Base-by-base conservation (phyloP, 1,140 invertebrate species). In the Atta cephalotes region DNA sequence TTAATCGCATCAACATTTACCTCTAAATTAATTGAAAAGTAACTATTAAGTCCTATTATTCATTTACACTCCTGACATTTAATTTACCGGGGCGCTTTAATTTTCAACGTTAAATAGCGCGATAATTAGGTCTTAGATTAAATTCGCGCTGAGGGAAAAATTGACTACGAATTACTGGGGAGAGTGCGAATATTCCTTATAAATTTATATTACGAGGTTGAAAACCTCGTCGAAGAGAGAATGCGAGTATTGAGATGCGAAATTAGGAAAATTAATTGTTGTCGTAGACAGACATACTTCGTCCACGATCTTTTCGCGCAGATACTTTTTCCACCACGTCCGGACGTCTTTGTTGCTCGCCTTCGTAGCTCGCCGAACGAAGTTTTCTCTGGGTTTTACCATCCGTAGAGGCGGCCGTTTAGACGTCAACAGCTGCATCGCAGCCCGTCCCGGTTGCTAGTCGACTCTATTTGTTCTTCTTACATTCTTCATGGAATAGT, bases 401-500 rank as follows among this genome's bases (percentile, higher is more conserved):
- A 31, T 88, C 86, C 60, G 53, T 86, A 80, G 77, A 66, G 84
- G 62, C 90, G 91, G 88, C 89, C 88, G 92, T 92, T 92, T 76
- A 90, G 89, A 85, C 79, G 85, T 90, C 91, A 90, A 93, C 94
- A 94, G 94, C 93, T 95, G 94, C 90, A 77, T 70, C 80, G 85
- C 93, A 94, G 92, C 88, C 92, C 72, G 86, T 71, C 81, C 85
- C 86, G 66, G 53, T 85, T 89, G 87, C 68, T 58, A 81, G 86
- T 89, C 80, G 66, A 49, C 87, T 92, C 91, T 86, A 91, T 93
- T 95, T 93, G 93, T 92, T 95, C 91, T 74, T 94, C 77, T 94
- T 88, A 89, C 93, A 95, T 95, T 94, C 94, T 91, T 92, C 70
- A 88, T 85, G 87, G 71, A 91, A 93, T 92, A 92, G 91, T 93